Evolutionary conservation across 2,797 vertebrate genomes (phyloP), one percentile per base, ranked within the genome.

Genomic region (Pseudopleuronectes americanus): DNA sequence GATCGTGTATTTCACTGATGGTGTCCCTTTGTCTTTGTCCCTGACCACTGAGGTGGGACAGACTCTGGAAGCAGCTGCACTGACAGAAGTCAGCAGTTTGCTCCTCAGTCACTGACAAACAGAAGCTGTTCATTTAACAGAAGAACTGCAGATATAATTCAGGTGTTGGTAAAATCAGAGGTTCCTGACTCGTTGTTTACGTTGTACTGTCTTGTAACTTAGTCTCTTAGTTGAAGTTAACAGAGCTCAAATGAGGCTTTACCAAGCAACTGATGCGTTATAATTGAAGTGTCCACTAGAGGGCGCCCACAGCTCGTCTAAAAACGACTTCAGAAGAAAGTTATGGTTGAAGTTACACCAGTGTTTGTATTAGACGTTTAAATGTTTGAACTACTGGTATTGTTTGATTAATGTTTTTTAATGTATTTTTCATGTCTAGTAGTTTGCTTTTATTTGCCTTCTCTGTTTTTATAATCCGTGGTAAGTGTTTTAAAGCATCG

Each of bases 241-340:
- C 12, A 4, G 23, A 53, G 23, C 51, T 28, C 16, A 23, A 26
- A 22, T 26, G 14, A 54, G 24, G 24, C 28, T 33, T 9, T 43
- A 13, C 31, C 12, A 38, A 36, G 31, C 19, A 10, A 16, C 24
- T 64, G 31, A 49, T 53, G 21, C 4, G 14, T 8, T 33, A 48
- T 36, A 21, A 14, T 5, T 8, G 9, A 41, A 12, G 6, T 61
- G 36, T 10, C 52, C 90, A 79, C 87, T 85, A 91, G 91, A 84
- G 79, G 87, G 90, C 52, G 68, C 57, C 26, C 0, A 48, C 23
- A 49, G 57, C 5, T 52, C 22, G 14, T 62, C 54, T 33, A 69
- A 74, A 68, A 28, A 43, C 21, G n/a, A 0, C 31, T 43, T 4
- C 26, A 59, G 21, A 0, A 45, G 17, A n/a, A 70, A 7, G 16